Base-by-base conservation (phyloP, 2,797 vertebrate species). In the Sebastes ruberrimus region DNA sequence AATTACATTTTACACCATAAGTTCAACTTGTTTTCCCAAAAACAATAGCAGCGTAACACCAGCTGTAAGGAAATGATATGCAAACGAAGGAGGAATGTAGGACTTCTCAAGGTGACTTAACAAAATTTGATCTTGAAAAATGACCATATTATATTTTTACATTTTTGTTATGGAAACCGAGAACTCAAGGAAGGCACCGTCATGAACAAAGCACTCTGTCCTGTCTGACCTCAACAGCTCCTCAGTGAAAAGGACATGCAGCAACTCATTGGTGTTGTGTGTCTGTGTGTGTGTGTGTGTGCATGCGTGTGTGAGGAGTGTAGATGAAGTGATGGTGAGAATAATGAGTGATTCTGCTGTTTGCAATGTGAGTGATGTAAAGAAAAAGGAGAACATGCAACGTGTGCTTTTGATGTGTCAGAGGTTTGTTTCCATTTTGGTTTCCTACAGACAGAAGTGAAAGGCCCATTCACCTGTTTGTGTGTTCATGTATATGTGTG, bases 161-260 rank as follows among this genome's bases (percentile, higher is more conserved):
- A 38, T 71, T 78, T 84, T 77, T 74, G 53, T 55, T 71, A 81
- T 89, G 87, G 84, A 88, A 84, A 89, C 77, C 82, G 61, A 84
- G 22, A 90, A 85, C 78, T 76, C 53, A 90, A 95, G 82, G 81
- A 94, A 94, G 94, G 93, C 95, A 95, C 94, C 90, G 65, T 92
- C 82, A 91, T 91, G 79, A 90, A 83, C 89, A 87, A 91, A 83
- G 66, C 80, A 82, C 84, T 89, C 32, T 14, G 76, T 79, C 66
- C 74, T 55, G 35, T 86, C 76, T 63, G 32, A 76, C 56, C 38
- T 72, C 49, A 49, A 71, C 56, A 30, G 56, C 70, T 85, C 60
- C 59, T 66, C 74, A 18, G 61, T 63, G 27, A 76, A 68, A 56
- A 25, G 20, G 57, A 74, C 76, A 67, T 86, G 86, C 83, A 89